Percentiles rank a stretch among this genome's conserved stretches.
phyloP scores from a whole-genome alignment of 2,113 vertebrate species.

The Gymnobelideus leadbeateri region DNA sequence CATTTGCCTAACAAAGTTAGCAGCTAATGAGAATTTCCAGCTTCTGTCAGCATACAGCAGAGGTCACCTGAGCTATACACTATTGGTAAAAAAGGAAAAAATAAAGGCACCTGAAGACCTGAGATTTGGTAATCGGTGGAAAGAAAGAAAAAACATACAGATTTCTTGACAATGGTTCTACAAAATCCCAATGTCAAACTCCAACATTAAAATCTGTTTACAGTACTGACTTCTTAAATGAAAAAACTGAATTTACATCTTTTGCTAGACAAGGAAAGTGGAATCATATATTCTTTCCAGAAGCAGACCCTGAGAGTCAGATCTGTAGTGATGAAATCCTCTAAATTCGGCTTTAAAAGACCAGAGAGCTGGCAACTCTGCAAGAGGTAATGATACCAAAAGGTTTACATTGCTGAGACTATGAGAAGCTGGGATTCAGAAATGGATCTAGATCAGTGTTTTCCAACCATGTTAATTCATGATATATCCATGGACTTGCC shows the following conservation, averaged over 20 bases:
- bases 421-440: not conserved
- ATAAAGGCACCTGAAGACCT: not conserved
- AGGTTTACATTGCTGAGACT: not conserved
- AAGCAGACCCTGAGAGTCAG: not conserved
- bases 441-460: not conserved
- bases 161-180: not conserved
- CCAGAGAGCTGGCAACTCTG: not conserved
- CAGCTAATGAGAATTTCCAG: conserved; percentile 69
- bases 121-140: not conserved
- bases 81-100: not conserved
- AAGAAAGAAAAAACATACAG: not conserved
- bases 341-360: not conserved
- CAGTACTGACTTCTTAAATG: not conserved
- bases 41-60: conserved; percentile 61
- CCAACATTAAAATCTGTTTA: not conserved
- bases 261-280: not conserved
- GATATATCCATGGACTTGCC: not conserved
- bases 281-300: not conserved
- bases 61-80: conserved; percentile 59
- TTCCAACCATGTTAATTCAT: not conserved
- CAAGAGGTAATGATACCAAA: not conserved
- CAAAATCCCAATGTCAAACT: not conserved
- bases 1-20: conserved; percentile 71
- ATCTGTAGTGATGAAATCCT: not conserved
- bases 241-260: not conserved